Percentiles rank a stretch among this genome's conserved stretches.
Evolutionary conservation across 2,888 invertebrate species (phyloP).

Genomic region (Meganola albula): DNA sequence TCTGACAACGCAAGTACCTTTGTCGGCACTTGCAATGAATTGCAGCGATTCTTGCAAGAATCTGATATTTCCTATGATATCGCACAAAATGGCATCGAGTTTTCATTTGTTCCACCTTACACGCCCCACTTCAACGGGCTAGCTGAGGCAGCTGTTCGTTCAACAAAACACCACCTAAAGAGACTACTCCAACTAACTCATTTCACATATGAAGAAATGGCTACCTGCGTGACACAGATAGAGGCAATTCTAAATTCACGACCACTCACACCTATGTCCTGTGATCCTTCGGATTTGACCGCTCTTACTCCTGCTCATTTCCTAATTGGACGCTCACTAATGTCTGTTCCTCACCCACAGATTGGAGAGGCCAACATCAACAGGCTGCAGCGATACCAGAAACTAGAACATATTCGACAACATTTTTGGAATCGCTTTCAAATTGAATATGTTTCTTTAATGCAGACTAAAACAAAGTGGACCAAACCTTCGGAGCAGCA

Average conservation of each 20-base stretch:
- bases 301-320: slow-evolving; percentile 17
- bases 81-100: slow-evolving; percentile 9
- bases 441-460: background rate
- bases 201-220: slow-evolving; percentile 18
- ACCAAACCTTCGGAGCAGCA: background rate
- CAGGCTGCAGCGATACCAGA: background rate
- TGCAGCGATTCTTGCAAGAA: background rate
- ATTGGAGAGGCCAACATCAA: slow-evolving; percentile 1
- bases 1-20: slow-evolving; percentile 5
- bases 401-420: background rate
- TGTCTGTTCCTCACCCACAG: slow-evolving; percentile 5
- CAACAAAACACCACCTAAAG: slow-evolving; percentile 13
- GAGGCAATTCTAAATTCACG: slow-evolving; percentile 18
- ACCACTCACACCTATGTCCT: slow-evolving; percentile 12
- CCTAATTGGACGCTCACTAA: slow-evolving; percentile 13
- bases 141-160: slow-evolving; percentile 14
- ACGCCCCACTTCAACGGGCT: slow-evolving; percentile 16
- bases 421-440: slow-evolving; percentile 1
- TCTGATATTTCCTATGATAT: slow-evolving; percentile 2
- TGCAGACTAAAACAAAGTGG: background rate
- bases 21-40: slow-evolving; percentile 2
- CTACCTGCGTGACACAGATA: slow-evolving; percentile 15
- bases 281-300: slow-evolving; percentile 13
- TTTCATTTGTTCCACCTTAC: slow-evolving; percentile 10
- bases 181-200: slow-evolving; percentile 8